Conservation (phyloP, 2,888 invertebrate genomes). For the Caenorhabditis doughertyi region DNA sequence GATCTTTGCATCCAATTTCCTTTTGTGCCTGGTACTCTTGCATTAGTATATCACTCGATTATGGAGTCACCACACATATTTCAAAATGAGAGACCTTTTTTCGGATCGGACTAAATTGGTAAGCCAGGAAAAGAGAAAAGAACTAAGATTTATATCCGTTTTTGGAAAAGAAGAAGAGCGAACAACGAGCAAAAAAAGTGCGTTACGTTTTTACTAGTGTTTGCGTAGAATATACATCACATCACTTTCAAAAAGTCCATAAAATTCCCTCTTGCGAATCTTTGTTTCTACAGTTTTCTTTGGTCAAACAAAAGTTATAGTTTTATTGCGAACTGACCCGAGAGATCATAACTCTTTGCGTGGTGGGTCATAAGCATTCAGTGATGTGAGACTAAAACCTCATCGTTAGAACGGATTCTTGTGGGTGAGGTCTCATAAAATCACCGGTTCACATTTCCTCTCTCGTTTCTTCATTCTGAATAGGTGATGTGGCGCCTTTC, state of each 20-base stretch:
- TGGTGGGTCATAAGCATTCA: conserved; percentile 22
- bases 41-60: conserved; percentile 22
- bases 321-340: conserved; percentile 19
- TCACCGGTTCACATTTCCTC: conserved; percentile 41
- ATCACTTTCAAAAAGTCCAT: conserved; percentile 48
- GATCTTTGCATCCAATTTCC: conserved; percentile 4
- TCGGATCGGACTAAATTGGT: conserved; percentile 14
- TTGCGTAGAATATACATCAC: conserved; percentile 38
- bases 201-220: conserved; percentile 53
- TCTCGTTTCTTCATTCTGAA: conserved; percentile 3
- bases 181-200: conserved; percentile 45
- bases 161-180: conserved; percentile 13
- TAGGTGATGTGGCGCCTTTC: conserved; percentile 28
- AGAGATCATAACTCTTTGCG: conserved; percentile 14
- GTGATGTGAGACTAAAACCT: conserved; percentile 44
- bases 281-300: not conserved
- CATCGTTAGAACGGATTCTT: conserved; percentile 38
- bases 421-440: conserved; percentile 26
- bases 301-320: conserved; percentile 12
- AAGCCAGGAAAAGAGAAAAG: not conserved
- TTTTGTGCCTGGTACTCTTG: not conserved
- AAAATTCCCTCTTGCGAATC: conserved; percentile 13
- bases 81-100: conserved; percentile 24
- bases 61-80: conserved; percentile 17
- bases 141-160: conserved; percentile 58